Evolutionary conservation across 2,888 invertebrate species (phyloP).

Genomic region (Agonopterix subpropinquella): DNA sequence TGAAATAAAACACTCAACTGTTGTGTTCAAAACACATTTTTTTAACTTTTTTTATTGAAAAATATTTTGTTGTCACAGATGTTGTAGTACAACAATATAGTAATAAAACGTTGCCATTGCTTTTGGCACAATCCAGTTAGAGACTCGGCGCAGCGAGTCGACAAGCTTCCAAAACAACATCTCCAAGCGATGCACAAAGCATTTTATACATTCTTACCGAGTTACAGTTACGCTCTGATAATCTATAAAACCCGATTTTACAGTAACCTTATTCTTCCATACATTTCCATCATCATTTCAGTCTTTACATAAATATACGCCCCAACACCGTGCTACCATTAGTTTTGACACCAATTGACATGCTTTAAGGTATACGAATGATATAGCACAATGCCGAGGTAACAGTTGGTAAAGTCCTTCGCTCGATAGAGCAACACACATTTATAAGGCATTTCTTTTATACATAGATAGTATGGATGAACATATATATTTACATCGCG

Average conservation of each 20-base stretch:
- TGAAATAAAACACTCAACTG: slow-evolving; percentile 54
- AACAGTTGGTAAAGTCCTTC: slow-evolving; percentile 2
- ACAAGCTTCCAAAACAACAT: slow-evolving; percentile 8
- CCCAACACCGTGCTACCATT: slow-evolving; percentile 4
- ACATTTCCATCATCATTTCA: slow-evolving; percentile 38
- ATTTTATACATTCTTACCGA: slow-evolving; percentile 2
- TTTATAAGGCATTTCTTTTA: slow-evolving; percentile 53
- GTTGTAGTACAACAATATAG: slow-evolving; percentile 41
- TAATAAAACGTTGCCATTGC: slow-evolving; percentile 41
- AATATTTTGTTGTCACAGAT: slow-evolving; percentile 62
- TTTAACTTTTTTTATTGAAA: slow-evolving; percentile 71
- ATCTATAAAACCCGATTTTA: slow-evolving; percentile 35
- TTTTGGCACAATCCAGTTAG: slow-evolving; percentile 39
- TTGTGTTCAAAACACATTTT: slow-evolving; percentile 75
- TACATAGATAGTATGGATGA: slow-evolving; percentile 16
- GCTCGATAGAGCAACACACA: slow-evolving; percentile 28
- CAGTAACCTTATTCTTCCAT: slow-evolving; percentile 14
- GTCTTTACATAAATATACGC: slow-evolving; percentile 40
- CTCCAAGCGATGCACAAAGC: slow-evolving; percentile 13
- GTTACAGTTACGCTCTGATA: not conserved
- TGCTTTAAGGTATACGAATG: not conserved
- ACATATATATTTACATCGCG: slow-evolving; percentile 11
- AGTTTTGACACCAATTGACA: slow-evolving; percentile 4
- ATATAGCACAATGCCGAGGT: not conserved
- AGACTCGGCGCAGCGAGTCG: slow-evolving; percentile 21